Conservation (phyloP, 2,797 vertebrate species). For the Picus viridis region DNA sequence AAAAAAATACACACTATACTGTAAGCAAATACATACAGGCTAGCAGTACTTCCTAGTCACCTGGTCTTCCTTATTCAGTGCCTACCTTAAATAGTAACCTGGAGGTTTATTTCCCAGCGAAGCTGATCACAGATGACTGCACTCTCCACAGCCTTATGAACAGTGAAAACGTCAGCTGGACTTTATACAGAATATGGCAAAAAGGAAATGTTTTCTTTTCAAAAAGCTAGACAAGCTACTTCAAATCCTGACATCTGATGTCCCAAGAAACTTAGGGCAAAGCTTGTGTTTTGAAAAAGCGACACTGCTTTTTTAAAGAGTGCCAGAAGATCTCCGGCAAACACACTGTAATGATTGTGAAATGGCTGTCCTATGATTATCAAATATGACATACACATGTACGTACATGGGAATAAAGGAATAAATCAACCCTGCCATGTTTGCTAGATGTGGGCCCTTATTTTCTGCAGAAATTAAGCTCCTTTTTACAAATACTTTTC, state of each 20-base stretch:
- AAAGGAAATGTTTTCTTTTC: neutral
- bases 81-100: neutral
- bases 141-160: neutral
- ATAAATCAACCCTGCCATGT: neutral
- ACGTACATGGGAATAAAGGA: neutral
- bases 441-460: neutral
- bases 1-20: neutral
- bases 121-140: neutral
- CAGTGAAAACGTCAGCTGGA: neutral
- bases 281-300: neutral
- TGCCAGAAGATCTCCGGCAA: neutral
- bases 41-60: neutral
- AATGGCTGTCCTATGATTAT: neutral
- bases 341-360: neutral
- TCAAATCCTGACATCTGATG: neutral
- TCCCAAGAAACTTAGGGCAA: neutral
- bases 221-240: neutral
- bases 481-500: neutral
- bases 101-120: neutral
- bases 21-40: neutral
- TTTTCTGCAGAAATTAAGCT: neutral
- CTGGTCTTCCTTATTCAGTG: neutral
- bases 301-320: neutral
- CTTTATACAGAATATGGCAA: neutral
- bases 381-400: neutral